A percentile compares a stretch with the other conserved stretches of the same genome.
phyloP scores from a whole-genome alignment of 1,140 invertebrate species.

The Aphelinus atriplicis region DNA sequence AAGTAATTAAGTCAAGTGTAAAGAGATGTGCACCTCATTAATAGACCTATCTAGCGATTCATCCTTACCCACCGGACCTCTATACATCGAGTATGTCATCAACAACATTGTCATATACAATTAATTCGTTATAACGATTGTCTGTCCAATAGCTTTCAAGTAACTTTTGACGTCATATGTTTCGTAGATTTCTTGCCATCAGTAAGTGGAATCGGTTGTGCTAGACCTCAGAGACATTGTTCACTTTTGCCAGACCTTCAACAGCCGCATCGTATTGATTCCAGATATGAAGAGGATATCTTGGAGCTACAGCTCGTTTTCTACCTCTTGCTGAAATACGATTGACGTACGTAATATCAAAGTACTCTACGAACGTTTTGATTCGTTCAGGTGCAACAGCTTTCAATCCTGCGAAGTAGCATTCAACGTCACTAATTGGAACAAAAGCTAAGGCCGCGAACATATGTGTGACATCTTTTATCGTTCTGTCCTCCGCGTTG shows the following conservation, averaged over 20 bases:
- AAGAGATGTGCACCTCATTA: too few species aligned
- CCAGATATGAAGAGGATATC: conserved; percentile 5
- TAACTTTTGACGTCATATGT: neutral
- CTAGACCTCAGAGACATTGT: conserved; percentile 8
- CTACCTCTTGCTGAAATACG: neutral
- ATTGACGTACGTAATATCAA: conserved; percentile 1
- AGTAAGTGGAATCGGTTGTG: conserved; percentile 2
- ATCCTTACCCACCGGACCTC: too few species aligned
- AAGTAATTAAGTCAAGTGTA: too few species aligned
- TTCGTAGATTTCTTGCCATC: neutral
- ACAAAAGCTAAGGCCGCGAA: conserved; percentile 29
- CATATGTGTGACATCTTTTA: conserved; percentile 1
- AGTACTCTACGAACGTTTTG: neutral
- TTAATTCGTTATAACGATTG: too few species aligned
- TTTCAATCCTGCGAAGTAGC: conserved; percentile 21
- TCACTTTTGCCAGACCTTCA: neutral
- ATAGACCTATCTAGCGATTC: too few species aligned
- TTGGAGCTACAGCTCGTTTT: neutral
- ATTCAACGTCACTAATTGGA: conserved; percentile 32
- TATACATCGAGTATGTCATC: too few species aligned
- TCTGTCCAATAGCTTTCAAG: too few species aligned
- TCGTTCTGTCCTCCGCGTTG: neutral
- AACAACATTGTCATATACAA: too few species aligned
- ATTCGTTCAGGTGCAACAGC: neutral
- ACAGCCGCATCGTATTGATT: conserved; percentile 10